Base-by-base conservation (phyloP, 2,797 vertebrate genomes). In the Danio kyathit region DNA sequence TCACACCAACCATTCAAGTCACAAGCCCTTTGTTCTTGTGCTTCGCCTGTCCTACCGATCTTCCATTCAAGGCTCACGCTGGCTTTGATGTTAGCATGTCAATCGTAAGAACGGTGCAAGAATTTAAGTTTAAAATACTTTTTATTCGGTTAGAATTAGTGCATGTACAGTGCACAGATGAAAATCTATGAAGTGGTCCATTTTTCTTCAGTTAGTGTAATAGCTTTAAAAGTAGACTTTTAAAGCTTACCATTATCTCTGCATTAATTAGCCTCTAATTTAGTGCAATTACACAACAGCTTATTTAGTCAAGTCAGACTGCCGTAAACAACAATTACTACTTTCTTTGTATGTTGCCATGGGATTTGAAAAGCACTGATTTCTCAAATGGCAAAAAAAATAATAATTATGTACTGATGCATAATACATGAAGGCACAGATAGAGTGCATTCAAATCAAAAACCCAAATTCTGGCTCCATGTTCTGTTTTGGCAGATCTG, bases 51-150 rank as follows among this genome's bases (percentile, higher is more conserved):
- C 70, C 60, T 52, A 51, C 8, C 65, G 43, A 76, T 69, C 46
- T 38, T 67, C 29, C n/a, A 81, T 69, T 70, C 11, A 73, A 67
- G 79, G 40, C 41, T 80, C 57, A 84, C 73, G 48, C 13, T 56
- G 54, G 43, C 78, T 86, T 88, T 88, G 79, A 85, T 83, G 71
- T 76, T 75, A 85, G 65, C 49, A 78, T 60, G 59, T 67, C 81
- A 85, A 74, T 63, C 16, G 61, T 83, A 81, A 72, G 43, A 65
- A 69, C 44, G 46, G 41, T 51, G 17, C 21, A 12, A 29, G 6
- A 57, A 79, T 63, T 61, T 6, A 2, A 49, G 6, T 5, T 12
- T 5, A 61, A 38, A 38, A 61, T 49, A 51, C 29, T 41, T 29
- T 29, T 13, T 75, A n/a, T 63, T 40, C n/a, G 40, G 19, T 40